Base-by-base conservation (phyloP, 2,888 invertebrate species). In the Agriotes lineatus region DNA sequence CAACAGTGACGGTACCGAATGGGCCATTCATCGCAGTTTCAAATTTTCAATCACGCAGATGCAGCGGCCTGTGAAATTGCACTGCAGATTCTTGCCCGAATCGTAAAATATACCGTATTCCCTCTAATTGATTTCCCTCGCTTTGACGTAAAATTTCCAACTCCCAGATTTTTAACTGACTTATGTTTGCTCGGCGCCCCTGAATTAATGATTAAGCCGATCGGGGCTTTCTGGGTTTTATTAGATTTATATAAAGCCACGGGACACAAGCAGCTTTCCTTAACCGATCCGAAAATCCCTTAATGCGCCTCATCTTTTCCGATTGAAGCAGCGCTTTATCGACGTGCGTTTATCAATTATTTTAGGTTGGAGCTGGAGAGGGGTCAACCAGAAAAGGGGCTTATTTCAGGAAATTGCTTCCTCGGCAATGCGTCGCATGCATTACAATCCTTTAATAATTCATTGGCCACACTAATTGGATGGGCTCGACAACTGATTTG, bases 51-150 rank as follows among this genome's bases (percentile, higher is more conserved):
- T 48, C 20, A 10, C 25, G 25, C 12, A 25, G 22, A 48, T 12
- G 48, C 48, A 48, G 12, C 25, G 25, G 12, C 2, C 22, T 48
- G 25, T 48, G 48, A 48, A 48, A 48, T 48, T 48, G 22, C 48
- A 25, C 22, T 48, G 18, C 6, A 48, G 22, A 48, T 25, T 22
- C 25, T 48, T 48, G 48, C 22, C 6, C 45, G 22, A 12, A 12
- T 48, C 25, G 12, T 48, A 20, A 48, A 48, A 48, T 48, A 48
- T 48, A 48, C 20, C 18, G 22, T 12, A n/a, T 20, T 12, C 12
- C 6, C 6, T 48, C 22, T 48, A 48, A 22, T 48, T 48, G 22
- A 22, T 48, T 22, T 19, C 3, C 42, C 9, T 25, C 20, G 6
- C 3, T 48, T 48, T 22, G n/a, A 12, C 20, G 20, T n/a, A 6